These are phyloP conservation scores for Aplochiton taeniatus DNA, from an alignment of 2,797 vertebrate species.

Conservation along the genomic window DNA sequence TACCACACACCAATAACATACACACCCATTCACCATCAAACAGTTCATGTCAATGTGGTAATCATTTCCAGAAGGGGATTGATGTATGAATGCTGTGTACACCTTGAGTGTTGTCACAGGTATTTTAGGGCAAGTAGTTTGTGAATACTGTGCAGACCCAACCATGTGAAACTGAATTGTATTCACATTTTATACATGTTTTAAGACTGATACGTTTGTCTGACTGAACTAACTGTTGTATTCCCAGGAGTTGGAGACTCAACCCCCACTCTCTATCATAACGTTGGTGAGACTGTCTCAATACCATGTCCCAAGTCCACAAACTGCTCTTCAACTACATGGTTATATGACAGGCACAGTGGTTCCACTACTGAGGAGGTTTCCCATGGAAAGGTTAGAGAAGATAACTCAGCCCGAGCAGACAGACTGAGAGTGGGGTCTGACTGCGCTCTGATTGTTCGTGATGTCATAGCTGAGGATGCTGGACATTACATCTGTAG, in stretches of 20 bases:
- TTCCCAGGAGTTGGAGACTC: not conserved
- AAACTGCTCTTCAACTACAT: conserved; percentile 16
- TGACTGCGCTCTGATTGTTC: conserved; percentile 9
- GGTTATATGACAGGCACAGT: not conserved
- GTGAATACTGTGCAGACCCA: too few relatives aligned
- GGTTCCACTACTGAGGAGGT: not conserved
- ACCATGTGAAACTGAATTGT: too few relatives aligned
- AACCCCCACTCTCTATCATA: not conserved
- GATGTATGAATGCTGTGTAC: too few relatives aligned
- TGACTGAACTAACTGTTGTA: too few relatives aligned
- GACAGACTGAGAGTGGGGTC: conserved; percentile 3
- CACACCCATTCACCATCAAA: too few relatives aligned
- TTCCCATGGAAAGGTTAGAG: not conserved
- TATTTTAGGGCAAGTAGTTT: too few relatives aligned
- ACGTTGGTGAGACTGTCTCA: not conserved
- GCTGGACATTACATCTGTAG: conserved; percentile 11
- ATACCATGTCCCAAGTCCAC: conserved; percentile 7
- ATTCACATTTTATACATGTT: too few relatives aligned
- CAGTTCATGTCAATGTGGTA: too few relatives aligned
- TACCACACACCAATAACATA: too few relatives aligned
- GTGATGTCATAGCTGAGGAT: not conserved
- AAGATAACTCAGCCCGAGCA: not conserved
- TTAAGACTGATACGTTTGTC: too few relatives aligned
- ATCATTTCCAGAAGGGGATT: too few relatives aligned
- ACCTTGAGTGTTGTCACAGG: too few relatives aligned